These are phyloP conservation scores for Pteropus alecto DNA, from an alignment of 2,113 vertebrate genomes.

Conservation along the genomic window DNA sequence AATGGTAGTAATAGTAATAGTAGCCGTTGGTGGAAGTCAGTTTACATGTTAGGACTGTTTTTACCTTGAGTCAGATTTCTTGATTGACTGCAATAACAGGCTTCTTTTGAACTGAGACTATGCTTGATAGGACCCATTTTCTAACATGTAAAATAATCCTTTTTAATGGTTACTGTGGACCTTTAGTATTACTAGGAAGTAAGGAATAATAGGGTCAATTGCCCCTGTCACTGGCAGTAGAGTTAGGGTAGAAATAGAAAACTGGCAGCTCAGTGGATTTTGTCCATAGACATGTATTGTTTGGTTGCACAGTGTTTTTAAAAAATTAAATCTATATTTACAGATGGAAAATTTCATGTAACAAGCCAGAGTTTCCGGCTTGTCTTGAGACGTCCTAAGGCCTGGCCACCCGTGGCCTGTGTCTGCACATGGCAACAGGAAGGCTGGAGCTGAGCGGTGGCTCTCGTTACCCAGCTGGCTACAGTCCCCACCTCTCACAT, in stretches of 20 bases:
- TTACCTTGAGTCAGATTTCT: background rate
- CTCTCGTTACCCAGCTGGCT: background rate
- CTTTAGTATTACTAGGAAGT: background rate
- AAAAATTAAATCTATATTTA: background rate
- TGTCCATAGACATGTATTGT: background rate
- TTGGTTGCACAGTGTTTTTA: background rate
- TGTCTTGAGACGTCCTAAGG: background rate
- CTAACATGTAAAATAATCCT: background rate
- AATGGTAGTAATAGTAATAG: background rate
- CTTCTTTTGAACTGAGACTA: background rate
- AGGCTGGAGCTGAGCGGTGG: background rate
- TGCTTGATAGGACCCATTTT: background rate
- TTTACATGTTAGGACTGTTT: background rate
- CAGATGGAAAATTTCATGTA: background rate
- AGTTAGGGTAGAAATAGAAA: background rate
- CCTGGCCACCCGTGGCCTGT: background rate
- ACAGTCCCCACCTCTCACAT: background rate
- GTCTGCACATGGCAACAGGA: background rate
- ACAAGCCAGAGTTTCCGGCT: background rate
- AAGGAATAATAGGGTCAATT: background rate
- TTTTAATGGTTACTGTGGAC: background rate
- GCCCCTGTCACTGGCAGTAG: background rate
- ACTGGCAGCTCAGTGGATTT: background rate
- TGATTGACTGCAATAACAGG: background rate
- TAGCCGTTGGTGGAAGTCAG: background rate